Evolutionary conservation across 2,797 vertebrate genomes (phyloP), one percentile per base, ranked within the genome.

Genomic region (Poecilia wingei): DNA sequence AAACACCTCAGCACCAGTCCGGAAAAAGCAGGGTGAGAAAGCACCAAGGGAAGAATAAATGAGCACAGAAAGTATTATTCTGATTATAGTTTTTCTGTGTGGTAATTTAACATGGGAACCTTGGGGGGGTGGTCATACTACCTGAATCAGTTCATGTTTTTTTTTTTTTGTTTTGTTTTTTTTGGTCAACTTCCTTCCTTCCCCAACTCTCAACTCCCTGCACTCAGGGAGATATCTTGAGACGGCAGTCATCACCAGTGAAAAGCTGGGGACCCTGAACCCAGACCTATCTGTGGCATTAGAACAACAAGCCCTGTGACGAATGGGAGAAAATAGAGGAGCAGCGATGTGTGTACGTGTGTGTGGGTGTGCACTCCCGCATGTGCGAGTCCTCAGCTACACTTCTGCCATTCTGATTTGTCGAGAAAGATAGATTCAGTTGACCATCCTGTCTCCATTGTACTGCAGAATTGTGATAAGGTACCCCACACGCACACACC

Each of bases 251-350:
- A 91, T 86, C 88, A 87, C 76, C 72, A 91, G 84, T 72, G 70
- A 72, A 82, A 84, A 87, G 81, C 74, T 79, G 79, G 86, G 78
- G 82, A 91, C 88, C 91, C 89, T 93, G 89, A 91, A 87, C 74
- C 78, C 86, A 88, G 82, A 91, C 89, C 91, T 84, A 89, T 86
- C 91, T 75, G 36, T 82, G 82, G 91, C 83, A 94, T 93, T 93
- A 91, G 86, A 91, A 91, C 92, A 93, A 92, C 92, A 93, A 93
- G 91, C 89, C 41, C 89, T 90, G 91, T 95, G 93, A 93, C 93
- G 81, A 94, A 95, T 93, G 87, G 83, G 79, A 93, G 91, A 93
- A 95, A 94, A 94, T 94, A 91, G 92, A 91, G 76, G 82, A 84
- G 87, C 86, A 76, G 74, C 74, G 13, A 75, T 86, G 66, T 80